These are phyloP conservation scores for Pachydiplax longipennis DNA, from an alignment of 2,888 invertebrate species.

Conservation along the genomic window DNA sequence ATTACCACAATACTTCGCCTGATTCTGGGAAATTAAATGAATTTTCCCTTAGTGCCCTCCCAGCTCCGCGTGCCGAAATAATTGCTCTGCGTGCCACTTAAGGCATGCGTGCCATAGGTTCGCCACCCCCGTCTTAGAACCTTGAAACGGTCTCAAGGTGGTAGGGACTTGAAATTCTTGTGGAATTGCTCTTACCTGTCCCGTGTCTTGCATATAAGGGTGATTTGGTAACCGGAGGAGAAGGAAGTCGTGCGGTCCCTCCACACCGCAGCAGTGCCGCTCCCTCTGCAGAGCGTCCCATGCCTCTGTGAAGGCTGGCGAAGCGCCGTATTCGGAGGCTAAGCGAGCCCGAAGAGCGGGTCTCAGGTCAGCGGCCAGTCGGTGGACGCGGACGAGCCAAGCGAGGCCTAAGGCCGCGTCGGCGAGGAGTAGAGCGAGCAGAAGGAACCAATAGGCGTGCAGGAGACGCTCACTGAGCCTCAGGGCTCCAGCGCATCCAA, in stretches of 20 bases:
- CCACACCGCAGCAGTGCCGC: constrained; percentile 80
- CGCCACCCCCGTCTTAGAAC: too few relatives aligned
- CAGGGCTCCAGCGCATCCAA: constrained; percentile 83
- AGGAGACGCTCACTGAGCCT: constrained; percentile 81
- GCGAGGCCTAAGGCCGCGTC: constrained; percentile 85
- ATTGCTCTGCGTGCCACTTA: too few relatives aligned
- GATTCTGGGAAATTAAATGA: too few relatives aligned
- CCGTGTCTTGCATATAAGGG: constrained; percentile 10
- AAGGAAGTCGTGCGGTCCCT: constrained; percentile 61
- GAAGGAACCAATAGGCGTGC: constrained; percentile 83
- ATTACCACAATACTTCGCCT: too few relatives aligned
- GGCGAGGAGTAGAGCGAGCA: constrained; percentile 80
- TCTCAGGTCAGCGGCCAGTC: constrained; percentile 75
- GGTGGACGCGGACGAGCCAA: constrained; percentile 83
- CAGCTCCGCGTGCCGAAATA: too few relatives aligned
- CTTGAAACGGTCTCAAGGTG: too few relatives aligned
- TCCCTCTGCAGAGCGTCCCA: constrained; percentile 82
- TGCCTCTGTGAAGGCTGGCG: constrained; percentile 74
- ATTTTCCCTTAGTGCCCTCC: too few relatives aligned
- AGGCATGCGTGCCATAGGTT: too few relatives aligned
- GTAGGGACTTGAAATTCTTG: too few relatives aligned
- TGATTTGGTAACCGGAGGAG: constrained; percentile 3
- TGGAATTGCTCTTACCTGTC: background rate
- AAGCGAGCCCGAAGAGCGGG: constrained; percentile 70
- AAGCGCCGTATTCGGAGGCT: constrained; percentile 74